phyloP scores from a whole-genome alignment of 2,888 invertebrate genomes.

The Scotopteryx bipunctaria region DNA sequence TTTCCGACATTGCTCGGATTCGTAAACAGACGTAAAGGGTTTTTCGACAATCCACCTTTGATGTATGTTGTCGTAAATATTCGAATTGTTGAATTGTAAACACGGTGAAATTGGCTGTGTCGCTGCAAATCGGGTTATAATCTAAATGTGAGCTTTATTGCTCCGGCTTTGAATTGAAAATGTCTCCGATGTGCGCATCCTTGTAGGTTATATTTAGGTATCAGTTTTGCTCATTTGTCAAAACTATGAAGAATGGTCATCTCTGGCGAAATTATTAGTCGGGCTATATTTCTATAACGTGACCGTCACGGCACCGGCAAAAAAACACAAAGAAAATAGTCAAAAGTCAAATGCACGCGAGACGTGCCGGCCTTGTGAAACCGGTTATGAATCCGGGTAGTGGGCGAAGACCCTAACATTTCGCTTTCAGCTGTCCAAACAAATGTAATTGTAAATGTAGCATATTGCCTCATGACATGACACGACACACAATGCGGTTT shows the following conservation, averaged over 20 bases:
- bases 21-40: constrained; percentile 35
- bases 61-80: constrained; percentile 27
- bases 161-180: background rate
- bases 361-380: too few species aligned
- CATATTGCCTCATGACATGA: constrained; percentile 35
- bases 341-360: too few species aligned
- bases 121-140: background rate
- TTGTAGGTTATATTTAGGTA: too few species aligned
- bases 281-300: too few species aligned
- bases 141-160: background rate
- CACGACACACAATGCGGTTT: constrained; percentile 35
- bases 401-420: constrained; percentile 8
- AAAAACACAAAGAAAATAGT: too few species aligned
- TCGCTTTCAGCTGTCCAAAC: constrained; percentile 43
- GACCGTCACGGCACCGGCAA: too few species aligned
- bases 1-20: constrained; percentile 32
- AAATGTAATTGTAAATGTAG: constrained; percentile 44
- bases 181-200: too few species aligned
- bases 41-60: constrained; percentile 33
- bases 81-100: constrained; percentile 17
- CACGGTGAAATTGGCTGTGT: background rate
- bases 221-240: too few species aligned
- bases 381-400: too few species aligned
- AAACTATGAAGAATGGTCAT: too few species aligned
- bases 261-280: too few species aligned